Evolutionary conservation across 2,888 invertebrate species (phyloP).

Genomic region (Melikaiella ostensackeni): DNA sequence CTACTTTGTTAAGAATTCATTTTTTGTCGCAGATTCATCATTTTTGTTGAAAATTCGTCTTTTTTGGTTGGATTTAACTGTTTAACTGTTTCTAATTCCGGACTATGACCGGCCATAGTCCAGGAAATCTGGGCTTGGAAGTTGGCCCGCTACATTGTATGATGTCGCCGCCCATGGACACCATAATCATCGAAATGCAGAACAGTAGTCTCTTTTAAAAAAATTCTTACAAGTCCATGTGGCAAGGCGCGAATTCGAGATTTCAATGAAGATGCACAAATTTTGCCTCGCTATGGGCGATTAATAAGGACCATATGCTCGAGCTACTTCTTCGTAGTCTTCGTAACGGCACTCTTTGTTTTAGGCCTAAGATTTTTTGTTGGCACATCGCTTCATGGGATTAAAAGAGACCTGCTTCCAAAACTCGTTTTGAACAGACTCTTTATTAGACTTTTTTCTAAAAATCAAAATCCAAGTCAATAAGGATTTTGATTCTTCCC

Average conservation of each 20-base stretch:
- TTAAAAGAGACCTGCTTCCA: not conserved
- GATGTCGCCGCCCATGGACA: too few relatives aligned
- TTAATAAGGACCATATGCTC: slow-evolving; percentile 3
- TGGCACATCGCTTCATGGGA: slow-evolving; percentile 19
- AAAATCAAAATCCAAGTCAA: slow-evolving; percentile 2
- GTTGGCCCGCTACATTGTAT: too few relatives aligned
- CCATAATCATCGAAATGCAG: not conserved
- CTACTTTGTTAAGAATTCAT: too few relatives aligned
- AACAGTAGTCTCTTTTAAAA: not conserved
- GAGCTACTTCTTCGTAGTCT: slow-evolving; percentile 17
- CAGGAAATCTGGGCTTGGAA: too few relatives aligned
- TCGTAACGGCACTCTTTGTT: slow-evolving; percentile 38
- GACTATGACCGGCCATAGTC: too few relatives aligned
- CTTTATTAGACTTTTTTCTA: not conserved
- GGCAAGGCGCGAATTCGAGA: slow-evolving; percentile 22
- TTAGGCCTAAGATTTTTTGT: not conserved
- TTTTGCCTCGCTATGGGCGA: not conserved
- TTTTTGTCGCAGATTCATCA: too few relatives aligned
- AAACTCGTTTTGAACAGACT: slow-evolving; percentile 12
- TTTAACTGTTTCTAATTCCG: too few relatives aligned
- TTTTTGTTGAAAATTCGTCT: too few relatives aligned
- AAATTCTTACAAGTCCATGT: not conserved
- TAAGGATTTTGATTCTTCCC: not conserved
- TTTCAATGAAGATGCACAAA: slow-evolving; percentile 18
- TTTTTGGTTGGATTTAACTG: too few relatives aligned